Base-by-base conservation (phyloP, 2,888 invertebrate species). In the Scelioninae gen. 2 region DNA sequence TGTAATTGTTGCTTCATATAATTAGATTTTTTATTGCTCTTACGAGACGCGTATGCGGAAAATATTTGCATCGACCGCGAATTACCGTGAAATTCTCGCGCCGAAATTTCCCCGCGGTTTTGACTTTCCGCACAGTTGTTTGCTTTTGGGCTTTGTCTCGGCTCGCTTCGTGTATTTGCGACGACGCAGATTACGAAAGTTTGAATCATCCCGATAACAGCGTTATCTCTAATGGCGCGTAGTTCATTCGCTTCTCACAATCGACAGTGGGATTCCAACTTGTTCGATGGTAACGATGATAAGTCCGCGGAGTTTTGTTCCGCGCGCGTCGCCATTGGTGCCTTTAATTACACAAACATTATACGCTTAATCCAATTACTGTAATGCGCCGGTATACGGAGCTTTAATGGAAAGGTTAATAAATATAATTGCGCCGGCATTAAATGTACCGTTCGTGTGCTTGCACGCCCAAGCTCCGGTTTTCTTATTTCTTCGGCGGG, bases 151-250 rank as follows among this genome's bases (percentile, higher is more conserved):
- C 73, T 76, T 77, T 75, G 75, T 74, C 72, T 25, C 25, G 25
- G 25, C 6, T 25, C 25, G 25, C 6, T 25, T 71, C 63, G 35
- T 37, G 37, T 57, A 45, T 63, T 68, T 60, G 67, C 63, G 46
- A 57, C 73, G 68, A 37, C 65, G 67, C 55, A 45, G 65, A 53
- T 53, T 67, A 52, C 63, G 69, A 75, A 69, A 61, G 67, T 78
- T 77, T 76, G 79, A 81, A 77, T 79, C 80, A 76, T 68, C 74
- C 55, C 76, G 80, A 80, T 78, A 80, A 77, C 72, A 65, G 73
- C 64, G 77, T 74, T 78, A 75, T 75, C 77, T 73, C 46, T 41
- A 72, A 60, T 46, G 46, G 41, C 39, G 58, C 71, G 64, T 28
- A 52, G 33, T 52, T 22, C 37, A 28, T 60, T 39, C 61, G 48